Percentiles rank a stretch among this genome's conserved stretches.
Evolutionary conservation across 2,797 vertebrate species (phyloP).

Genomic region (Pseudomugil gertrudae): DNA sequence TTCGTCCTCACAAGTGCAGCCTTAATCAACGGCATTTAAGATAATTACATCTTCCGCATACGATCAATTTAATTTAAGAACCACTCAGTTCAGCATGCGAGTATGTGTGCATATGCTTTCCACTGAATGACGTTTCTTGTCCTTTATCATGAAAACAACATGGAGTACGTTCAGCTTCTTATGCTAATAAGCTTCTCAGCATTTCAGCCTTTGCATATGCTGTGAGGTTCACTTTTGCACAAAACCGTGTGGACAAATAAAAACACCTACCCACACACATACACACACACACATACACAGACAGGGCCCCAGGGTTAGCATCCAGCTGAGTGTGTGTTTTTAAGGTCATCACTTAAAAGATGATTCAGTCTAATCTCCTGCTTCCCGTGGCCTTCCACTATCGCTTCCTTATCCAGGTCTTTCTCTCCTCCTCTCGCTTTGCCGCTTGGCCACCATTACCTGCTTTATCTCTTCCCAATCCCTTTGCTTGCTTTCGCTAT

Average conservation of each 20-base stretch:
- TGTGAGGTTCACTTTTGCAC: conserved; percentile 24
- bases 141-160: conserved; percentile 10
- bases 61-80: conserved; percentile 2
- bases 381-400: conserved; percentile 59
- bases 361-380: conserved; percentile 77
- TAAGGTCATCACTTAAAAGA: conserved; percentile 82
- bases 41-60: background rate
- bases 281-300: conserved; percentile 19
- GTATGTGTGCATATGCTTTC: background rate
- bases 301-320: conserved; percentile 47
- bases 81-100: background rate
- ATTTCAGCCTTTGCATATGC: conserved; percentile 24
- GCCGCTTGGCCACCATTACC: conserved; percentile 58
- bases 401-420: conserved; percentile 60
- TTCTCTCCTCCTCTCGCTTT: conserved; percentile 40
- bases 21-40: conserved; percentile 7
- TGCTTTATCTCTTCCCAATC: conserved; percentile 64
- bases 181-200: conserved; percentile 12
- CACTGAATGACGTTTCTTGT: conserved; percentile 31
- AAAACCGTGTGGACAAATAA: conserved; percentile 32
- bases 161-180: conserved; percentile 13
- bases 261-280: conserved; percentile 44
- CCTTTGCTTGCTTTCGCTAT: conserved; percentile 46
- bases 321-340: conserved; percentile 74
- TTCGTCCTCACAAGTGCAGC: conserved; percentile 4